Evolutionary conservation across 1,140 invertebrate genomes (phyloP), one percentile per base, ranked within the genome.

Genomic region (Drosophila guanche): DNA sequence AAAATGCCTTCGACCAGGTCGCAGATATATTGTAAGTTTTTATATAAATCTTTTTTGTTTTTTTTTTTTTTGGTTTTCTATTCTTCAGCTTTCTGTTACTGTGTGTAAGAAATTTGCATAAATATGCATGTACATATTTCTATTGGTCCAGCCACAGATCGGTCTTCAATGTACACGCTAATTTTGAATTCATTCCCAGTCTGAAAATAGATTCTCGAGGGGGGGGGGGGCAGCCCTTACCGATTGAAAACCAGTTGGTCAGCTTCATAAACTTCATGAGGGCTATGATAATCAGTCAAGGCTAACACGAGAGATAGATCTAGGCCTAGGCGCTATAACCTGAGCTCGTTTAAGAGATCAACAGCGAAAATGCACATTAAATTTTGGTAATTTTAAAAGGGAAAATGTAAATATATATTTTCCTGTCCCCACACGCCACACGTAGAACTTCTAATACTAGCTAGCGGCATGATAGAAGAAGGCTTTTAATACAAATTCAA

Each of bases 71-170:
- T 41, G 74, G 52, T 56, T 48, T 66, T 85, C 76, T 76, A 66
- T 77, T 73, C 70, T 60, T 63, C 45, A 51, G 46, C 59, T 33
- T 46, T 53, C 58, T 20, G 16, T 20, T 20, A 60, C 29, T 54
- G 51, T 68, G 59, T 76, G 54, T 57, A 67, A 66, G 48, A 48
- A 14, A 86, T 76, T 76, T 68, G 62, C 72, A 76, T 76, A 75
- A 74, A 76, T 77, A 77, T 74, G 52, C 46, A 68, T 62, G 57
- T 45, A 27, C 59, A 54, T 59, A 42, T 46, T 14, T 33, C 14
- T 41, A 52, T 53, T 20, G 14, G 27, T 29, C 20, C 42, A 55
- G 27, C 14, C 20, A 8, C 27, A 25, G 53, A 41, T n/a, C 53
- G 10, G 12, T 20, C 16, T 20, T 20, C 16, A 20, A 20, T 29